phyloP scores from a whole-genome alignment of 2,113 vertebrate species.

The Forbesichthys papilliferus region DNA sequence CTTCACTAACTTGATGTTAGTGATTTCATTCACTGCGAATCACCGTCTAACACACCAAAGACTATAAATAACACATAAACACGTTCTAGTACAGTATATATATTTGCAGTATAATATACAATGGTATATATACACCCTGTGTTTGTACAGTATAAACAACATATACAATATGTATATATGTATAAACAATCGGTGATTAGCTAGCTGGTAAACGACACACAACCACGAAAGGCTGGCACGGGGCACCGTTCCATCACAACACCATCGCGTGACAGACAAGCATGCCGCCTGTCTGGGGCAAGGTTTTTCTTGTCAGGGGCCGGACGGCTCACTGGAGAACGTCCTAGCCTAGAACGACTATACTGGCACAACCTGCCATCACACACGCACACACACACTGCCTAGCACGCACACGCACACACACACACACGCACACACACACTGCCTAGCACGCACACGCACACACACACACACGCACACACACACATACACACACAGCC shows the following conservation, averaged over 20 bases:
- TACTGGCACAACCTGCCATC: constrained; percentile 11
- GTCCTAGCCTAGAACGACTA: constrained; percentile 38
- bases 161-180: background rate
- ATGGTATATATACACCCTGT: background rate
- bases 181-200: constrained; percentile 49
- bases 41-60: constrained; percentile 46
- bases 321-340: constrained; percentile 38
- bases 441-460: too few relatives aligned
- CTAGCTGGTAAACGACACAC: constrained; percentile 54
- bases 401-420: too few relatives aligned
- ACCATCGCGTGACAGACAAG: constrained; percentile 17
- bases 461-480: too few relatives aligned
- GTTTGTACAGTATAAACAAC: background rate
- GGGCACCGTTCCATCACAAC: constrained; percentile 37
- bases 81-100: too few relatives aligned
- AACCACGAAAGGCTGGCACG: constrained; percentile 48
- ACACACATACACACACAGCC: background rate
- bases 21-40: constrained; percentile 1
- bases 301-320: constrained; percentile 44
- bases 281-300: constrained; percentile 44
- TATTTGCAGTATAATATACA: background rate
- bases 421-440: background rate
- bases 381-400: background rate
- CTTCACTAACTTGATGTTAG: too few relatives aligned
- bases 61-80: background rate